Base-by-base conservation (phyloP, 2,888 invertebrate species). In the Gryllus longicercus region DNA sequence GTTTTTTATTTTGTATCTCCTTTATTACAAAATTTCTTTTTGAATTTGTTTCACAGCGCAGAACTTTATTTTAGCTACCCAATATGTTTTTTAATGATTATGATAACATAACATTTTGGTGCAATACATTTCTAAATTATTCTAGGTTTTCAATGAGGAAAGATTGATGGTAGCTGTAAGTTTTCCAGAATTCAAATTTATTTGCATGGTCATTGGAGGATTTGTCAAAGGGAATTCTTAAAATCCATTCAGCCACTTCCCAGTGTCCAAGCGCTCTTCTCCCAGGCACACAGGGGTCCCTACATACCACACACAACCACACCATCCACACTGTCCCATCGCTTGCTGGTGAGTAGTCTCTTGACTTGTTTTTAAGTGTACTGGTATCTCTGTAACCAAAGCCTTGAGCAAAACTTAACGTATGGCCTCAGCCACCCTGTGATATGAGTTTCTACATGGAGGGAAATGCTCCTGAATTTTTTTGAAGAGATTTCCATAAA, bases 401-500 rank as follows among this genome's bases (percentile, higher is more conserved):
- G 21, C 75, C 16, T 50, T 79, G 49, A 75, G 12, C 21, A 50
- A 74, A 77, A 77, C 50, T 77, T 49, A n/a, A 18, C n/a, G 77
- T 63, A 63, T 63, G 63, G 63, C 63, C 63, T 63, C 63, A 63
- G 63, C 63, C 63, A 63, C 16, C n/a, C 16, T 63, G n/a, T 18
- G 14, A n/a, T 14, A 18, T 14, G 16, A 63, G n/a, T 63, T 63
- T 63, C 63, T 63, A 63, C 63, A 63, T 63, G 51, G 50, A 76
- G 80, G 80, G 80, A 80, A 80, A 80, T 80, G 80, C 80, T 80
- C 80, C 80, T 80, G 80, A 80, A 78, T 51, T 74, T 16, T 38
- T 38, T 38, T 38, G 38, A 76, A 51, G 78, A 25, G 51, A 23
- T n/a, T 51, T 25, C 51, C 49, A 38, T 8, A 21, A 77, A 77